Evolutionary conservation across 2,888 invertebrate species (phyloP).

Genomic region (Andrena minutula): DNA sequence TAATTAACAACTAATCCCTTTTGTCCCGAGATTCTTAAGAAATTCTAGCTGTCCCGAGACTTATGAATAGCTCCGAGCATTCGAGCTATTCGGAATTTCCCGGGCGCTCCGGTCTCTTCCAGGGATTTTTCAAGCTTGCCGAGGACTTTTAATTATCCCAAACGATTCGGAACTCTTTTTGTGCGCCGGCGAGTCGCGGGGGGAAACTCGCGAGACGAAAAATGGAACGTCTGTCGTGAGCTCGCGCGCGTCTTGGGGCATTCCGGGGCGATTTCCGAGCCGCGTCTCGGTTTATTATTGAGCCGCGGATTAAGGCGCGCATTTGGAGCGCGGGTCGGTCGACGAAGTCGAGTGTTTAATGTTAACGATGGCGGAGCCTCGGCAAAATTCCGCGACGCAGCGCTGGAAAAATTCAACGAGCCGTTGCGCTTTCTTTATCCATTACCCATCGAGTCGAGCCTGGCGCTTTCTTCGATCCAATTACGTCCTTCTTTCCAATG

Average conservation of each 20-base stretch:
- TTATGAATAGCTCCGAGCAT: background rate
- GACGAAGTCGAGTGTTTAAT: constrained; percentile 31
- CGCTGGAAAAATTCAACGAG: background rate
- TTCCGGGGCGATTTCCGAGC: background rate
- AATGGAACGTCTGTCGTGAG: background rate
- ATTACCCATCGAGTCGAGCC: background rate
- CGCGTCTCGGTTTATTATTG: constrained; percentile 11
- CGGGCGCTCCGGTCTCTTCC: background rate
- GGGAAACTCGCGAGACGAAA: background rate
- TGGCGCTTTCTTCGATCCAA: background rate
- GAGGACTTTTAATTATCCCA: constrained; percentile 1
- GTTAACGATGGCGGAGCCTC: constrained; percentile 24
- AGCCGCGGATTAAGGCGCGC: constrained; percentile 30
- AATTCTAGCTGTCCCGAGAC: background rate
- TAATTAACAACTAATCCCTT: constrained; percentile 36
- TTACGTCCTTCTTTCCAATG: constrained; percentile 34
- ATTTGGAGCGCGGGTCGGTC: constrained; percentile 18
- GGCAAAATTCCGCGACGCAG: constrained; percentile 10
- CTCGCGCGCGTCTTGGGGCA: background rate
- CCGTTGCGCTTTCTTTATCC: constrained; percentile 26
- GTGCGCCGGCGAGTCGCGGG: background rate
- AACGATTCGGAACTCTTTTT: background rate
- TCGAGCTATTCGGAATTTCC: background rate
- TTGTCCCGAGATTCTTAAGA: background rate
- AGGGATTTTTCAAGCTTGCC: background rate